Base-by-base conservation (phyloP, 92 coral and sea anemone genomes). In the Zoanthus sociatus region DNA sequence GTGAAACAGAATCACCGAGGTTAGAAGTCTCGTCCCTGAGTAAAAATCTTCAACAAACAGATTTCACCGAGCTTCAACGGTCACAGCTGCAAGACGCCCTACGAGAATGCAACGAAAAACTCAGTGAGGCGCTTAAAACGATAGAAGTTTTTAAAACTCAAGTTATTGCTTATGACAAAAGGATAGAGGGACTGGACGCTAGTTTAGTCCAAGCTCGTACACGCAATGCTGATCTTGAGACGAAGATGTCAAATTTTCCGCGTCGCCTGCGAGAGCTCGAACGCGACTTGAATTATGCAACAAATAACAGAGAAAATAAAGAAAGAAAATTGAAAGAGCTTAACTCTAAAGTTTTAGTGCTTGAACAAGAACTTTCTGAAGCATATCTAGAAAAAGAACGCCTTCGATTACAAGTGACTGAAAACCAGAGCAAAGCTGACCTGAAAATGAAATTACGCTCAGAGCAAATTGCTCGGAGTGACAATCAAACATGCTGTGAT, bases 191-290 rank as follows among this genome's bases (percentile, higher is more conserved):
- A 17, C 85, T 81, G 47, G 85, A 81, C 9, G 73, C 85, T 63
- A 81, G 85, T 81, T 66, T 81, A 69, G 73, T 67, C 47, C 85
- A 85, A 5, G 90, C 90, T 83, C 88, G 94, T 6, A 56, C 90
- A 77, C 84, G 93, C 58, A 93, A 91, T 76, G 84, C 86, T 46
- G 98, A 95, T 55, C 92, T 95, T 37, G 98, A 95, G 66, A 91
- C 91, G 32, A 94, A 93, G 55, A 46, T 91, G 78, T 76, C 92
- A 30, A 55, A 68, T 64, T 71, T 91, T 67, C 92, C 89, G 32
- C 83, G 73, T 58, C 92, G 77, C 45, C 54, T 92, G 12, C 85
- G 83, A 17, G 90, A 83, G 20, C 83, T 93, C 75, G 89, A 90
- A 75, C 75, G 76, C 54, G 91, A 89, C 48, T 86, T 95, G 20